These are phyloP conservation scores for Leucophenga montana DNA, from an alignment of 2,888 invertebrate genomes.

Conservation along the genomic window DNA sequence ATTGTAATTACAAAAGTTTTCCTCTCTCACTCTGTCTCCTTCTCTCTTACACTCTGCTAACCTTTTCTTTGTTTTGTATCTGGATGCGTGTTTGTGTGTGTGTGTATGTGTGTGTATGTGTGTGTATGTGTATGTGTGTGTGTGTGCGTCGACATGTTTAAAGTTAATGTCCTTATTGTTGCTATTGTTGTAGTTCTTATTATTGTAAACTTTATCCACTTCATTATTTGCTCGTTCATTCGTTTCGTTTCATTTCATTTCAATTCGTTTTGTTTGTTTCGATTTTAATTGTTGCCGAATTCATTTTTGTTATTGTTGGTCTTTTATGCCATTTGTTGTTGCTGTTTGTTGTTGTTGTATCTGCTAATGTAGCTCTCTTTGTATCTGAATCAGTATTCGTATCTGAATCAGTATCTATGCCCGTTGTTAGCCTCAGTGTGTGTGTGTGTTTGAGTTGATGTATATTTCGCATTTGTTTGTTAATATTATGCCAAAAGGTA, in stretches of 20 bases:
- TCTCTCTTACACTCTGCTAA: slow-evolving; percentile 16
- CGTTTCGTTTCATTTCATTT: slow-evolving; percentile 32
- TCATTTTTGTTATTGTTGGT: slow-evolving; percentile 6
- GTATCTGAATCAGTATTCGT: not conserved
- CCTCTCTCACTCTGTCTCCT: slow-evolving; percentile 50
- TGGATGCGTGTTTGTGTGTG: not conserved
- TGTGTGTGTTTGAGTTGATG: too few species aligned
- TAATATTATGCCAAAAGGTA: slow-evolving; percentile 23
- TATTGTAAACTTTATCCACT: slow-evolving; percentile 60
- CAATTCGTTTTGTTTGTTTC: slow-evolving; percentile 23
- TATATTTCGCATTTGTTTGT: slow-evolving; percentile 10
- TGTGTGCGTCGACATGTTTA: slow-evolving; percentile 40
- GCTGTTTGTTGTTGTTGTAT: not conserved
- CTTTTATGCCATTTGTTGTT: slow-evolving; percentile 2
- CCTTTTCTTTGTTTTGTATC: slow-evolving; percentile 27
- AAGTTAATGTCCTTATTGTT: slow-evolving; percentile 28
- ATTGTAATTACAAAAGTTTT: slow-evolving; percentile 65
- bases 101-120: slow-evolving; percentile 33
- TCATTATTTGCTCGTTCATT: slow-evolving; percentile 53
- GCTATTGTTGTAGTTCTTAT: slow-evolving; percentile 24
- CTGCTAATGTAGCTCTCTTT: too few species aligned
- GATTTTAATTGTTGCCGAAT: slow-evolving; percentile 15
- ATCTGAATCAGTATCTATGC: not conserved
- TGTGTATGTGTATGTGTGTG: slow-evolving; percentile 33
- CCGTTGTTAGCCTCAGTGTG: too few species aligned